These are phyloP conservation scores for Macroramphosus scolopax DNA, from an alignment of 2,797 vertebrate species.

Conservation along the genomic window DNA sequence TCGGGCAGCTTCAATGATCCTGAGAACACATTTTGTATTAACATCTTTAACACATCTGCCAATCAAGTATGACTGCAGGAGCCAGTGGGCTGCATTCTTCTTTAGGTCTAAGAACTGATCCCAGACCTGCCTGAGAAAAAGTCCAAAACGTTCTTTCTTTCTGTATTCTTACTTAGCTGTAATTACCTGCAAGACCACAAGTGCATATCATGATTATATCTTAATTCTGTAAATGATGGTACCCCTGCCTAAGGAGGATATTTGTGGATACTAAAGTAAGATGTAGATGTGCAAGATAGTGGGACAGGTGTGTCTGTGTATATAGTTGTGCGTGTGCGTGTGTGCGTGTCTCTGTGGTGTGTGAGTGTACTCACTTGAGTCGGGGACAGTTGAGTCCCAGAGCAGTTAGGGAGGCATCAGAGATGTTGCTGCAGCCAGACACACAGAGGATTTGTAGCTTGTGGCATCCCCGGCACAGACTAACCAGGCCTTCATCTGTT, in stretches of 20 bases:
- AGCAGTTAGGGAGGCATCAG: constrained; percentile 88
- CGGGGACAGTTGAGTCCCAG: constrained; percentile 90
- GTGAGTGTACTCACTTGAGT: constrained; percentile 83
- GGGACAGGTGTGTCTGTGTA: constrained; percentile 1
- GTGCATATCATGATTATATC: neutral
- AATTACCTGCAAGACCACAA: neutral
- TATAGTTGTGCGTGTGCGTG: neutral
- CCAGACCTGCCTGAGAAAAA: neutral
- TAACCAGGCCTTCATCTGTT: constrained; percentile 89
- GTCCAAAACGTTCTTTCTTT: neutral
- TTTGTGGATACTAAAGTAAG: neutral
- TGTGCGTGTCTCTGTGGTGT: neutral
- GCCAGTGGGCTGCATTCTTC: neutral
- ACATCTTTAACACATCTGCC: constrained; percentile 4
- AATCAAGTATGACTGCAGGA: neutral
- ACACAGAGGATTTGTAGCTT: constrained; percentile 89
- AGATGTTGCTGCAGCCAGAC: constrained; percentile 90
- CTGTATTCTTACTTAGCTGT: neutral
- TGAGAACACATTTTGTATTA: constrained; percentile 68
- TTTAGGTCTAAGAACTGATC: neutral
- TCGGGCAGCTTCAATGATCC: constrained; percentile 90
- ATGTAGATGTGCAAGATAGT: constrained; percentile 4
- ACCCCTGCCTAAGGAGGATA: neutral
- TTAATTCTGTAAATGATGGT: constrained; percentile 3
- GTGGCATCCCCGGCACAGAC: constrained; percentile 87